These are phyloP conservation scores for Andrena praecox DNA, from an alignment of 2,888 invertebrate genomes.

Conservation along the genomic window DNA sequence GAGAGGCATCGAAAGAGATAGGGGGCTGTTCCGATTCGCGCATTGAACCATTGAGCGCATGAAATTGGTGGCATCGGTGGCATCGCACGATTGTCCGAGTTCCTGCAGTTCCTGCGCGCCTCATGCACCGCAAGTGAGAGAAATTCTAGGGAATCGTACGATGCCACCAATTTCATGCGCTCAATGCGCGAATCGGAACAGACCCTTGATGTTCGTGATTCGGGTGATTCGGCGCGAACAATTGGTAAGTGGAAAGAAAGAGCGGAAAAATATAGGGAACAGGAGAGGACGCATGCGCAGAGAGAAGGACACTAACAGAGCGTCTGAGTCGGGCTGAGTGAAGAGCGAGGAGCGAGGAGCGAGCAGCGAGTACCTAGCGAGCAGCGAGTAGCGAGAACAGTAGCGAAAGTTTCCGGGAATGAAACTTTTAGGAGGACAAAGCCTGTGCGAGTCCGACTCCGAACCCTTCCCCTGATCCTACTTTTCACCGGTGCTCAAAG, in stretches of 20 bases:
- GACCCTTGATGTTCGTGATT: background rate
- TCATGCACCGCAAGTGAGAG: too few relatives aligned
- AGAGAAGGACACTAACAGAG: slow-evolving; percentile 29
- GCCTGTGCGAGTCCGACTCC: slow-evolving; percentile 50
- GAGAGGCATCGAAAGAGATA: too few relatives aligned
- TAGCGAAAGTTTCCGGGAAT: slow-evolving; percentile 71
- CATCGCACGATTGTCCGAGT: too few relatives aligned
- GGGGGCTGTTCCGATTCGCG: too few relatives aligned
- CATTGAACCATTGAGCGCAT: too few relatives aligned
- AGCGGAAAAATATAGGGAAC: slow-evolving; percentile 23
- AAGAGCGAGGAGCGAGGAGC: too few relatives aligned
- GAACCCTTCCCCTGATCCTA: slow-evolving; percentile 61
- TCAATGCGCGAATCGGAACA: too few relatives aligned
- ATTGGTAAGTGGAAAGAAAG: slow-evolving; percentile 28
- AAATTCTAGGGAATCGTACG: too few relatives aligned
- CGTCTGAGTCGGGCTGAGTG: slow-evolving; percentile 44
- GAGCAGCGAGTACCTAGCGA: too few relatives aligned
- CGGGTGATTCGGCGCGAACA: slow-evolving; percentile 21
- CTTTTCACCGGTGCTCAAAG: slow-evolving; percentile 17
- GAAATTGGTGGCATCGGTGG: too few relatives aligned
- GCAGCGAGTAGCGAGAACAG: slow-evolving; percentile 44
- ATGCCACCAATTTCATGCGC: too few relatives aligned
- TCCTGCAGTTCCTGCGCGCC: too few relatives aligned
- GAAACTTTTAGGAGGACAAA: slow-evolving; percentile 75
- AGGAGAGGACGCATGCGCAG: slow-evolving; percentile 45